Conservation (phyloP, 2,888 invertebrate species). For the Mystacides longicornis region DNA sequence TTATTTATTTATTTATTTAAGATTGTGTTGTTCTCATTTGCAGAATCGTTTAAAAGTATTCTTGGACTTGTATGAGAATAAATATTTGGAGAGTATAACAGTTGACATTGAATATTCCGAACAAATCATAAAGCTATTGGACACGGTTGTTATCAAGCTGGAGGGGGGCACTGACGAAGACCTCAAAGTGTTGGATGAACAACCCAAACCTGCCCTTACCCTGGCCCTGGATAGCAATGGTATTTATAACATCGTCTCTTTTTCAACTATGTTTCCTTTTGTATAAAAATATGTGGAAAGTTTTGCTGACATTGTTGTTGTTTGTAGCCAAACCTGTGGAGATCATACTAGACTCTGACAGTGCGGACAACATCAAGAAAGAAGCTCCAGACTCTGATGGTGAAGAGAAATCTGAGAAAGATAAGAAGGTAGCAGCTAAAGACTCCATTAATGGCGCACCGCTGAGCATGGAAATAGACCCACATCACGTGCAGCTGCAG, state of each 20-base stretch:
- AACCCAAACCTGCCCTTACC: constrained; percentile 33
- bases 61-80: constrained; percentile 69
- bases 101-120: constrained; percentile 83
- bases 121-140: constrained; percentile 77
- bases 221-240: background rate
- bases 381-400: constrained; percentile 28
- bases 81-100: constrained; percentile 65
- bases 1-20: constrained; percentile 14
- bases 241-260: background rate
- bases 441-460: constrained; percentile 41
- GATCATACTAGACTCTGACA: constrained; percentile 17
- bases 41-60: constrained; percentile 87
- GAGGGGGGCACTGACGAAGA: constrained; percentile 92
- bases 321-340: constrained; percentile 18
- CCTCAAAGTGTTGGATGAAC: constrained; percentile 74
- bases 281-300: background rate
- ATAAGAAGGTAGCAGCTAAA: constrained; percentile 26
- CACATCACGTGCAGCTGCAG: constrained; percentile 45
- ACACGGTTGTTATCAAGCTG: constrained; percentile 92
- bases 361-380: constrained; percentile 18
- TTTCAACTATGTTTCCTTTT: background rate
- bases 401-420: constrained; percentile 30
- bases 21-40: constrained; percentile 27
- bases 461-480: constrained; percentile 47
- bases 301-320: constrained; percentile 1